Percentiles rank a stretch among this genome's conserved stretches.
These are phyloP conservation scores for Cettia cetti DNA, from an alignment of 2,113 vertebrate species.

Conservation along the genomic window DNA sequence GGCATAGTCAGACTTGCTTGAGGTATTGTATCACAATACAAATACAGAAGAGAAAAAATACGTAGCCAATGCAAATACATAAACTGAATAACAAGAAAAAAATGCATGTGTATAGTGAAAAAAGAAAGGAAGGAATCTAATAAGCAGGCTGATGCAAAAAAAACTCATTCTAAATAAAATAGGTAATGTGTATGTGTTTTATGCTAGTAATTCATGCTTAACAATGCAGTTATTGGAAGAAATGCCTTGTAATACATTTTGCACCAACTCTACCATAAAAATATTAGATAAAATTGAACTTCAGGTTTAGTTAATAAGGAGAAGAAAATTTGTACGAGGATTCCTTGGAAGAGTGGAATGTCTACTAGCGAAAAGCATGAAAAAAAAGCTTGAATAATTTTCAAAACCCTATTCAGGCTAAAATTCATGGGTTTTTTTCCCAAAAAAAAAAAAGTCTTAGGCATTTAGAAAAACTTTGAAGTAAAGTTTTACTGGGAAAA, in stretches of 20 bases:
- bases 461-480: not conserved
- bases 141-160: not conserved
- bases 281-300: not conserved
- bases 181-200: not conserved
- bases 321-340: not conserved
- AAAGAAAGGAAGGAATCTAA: not conserved
- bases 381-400: not conserved
- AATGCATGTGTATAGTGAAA: not conserved
- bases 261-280: not conserved
- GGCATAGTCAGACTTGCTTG: not conserved
- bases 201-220: not conserved
- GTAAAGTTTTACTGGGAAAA: not conserved
- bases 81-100: not conserved
- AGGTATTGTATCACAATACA: not conserved
- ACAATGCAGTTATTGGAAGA: not conserved
- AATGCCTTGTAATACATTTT: not conserved
- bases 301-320: not conserved
- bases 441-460: not conserved
- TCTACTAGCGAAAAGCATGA: not conserved
- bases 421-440: not conserved
- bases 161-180: not conserved
- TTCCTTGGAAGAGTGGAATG: not conserved
- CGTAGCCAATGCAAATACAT: not conserved
- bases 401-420: not conserved
- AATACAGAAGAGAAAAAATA: not conserved